Evolutionary conservation across 2,113 vertebrate species (phyloP).

Genomic region (Henicopernis longicauda): DNA sequence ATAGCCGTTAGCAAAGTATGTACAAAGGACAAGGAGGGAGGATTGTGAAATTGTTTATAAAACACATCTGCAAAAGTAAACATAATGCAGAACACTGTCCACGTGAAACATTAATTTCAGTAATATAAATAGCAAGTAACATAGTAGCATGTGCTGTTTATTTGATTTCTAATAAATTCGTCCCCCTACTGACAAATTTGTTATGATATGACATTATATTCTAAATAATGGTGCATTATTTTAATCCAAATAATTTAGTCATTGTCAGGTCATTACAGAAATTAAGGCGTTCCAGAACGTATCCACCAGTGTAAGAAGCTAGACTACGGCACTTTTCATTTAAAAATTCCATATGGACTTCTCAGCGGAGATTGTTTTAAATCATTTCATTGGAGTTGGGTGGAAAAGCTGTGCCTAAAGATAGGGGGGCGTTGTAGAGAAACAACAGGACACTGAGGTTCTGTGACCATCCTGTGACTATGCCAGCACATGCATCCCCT

Average conservation of each 20-base stretch:
- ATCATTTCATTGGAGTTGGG: not conserved
- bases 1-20: constrained; percentile 50
- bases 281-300: not conserved
- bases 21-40: constrained; percentile 50
- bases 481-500: not conserved
- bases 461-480: rapidly evolving
- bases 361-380: not conserved
- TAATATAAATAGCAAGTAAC: not conserved
- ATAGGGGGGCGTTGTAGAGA: rapidly evolving
- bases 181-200: not conserved
- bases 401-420: not conserved
- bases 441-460: not conserved
- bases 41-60: constrained; percentile 56
- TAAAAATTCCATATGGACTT: not conserved
- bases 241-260: not conserved
- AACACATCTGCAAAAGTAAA: constrained; percentile 38
- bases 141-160: not conserved
- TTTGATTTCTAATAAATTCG: not conserved
- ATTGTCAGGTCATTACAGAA: not conserved
- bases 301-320: not conserved
- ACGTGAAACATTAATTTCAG: constrained; percentile 35
- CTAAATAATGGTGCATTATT: not conserved
- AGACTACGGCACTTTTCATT: not conserved
- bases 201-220: not conserved
- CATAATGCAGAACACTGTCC: constrained; percentile 16